phyloP scores from a whole-genome alignment of 1,140 invertebrate species.

The Andrena cerasifolii region DNA sequence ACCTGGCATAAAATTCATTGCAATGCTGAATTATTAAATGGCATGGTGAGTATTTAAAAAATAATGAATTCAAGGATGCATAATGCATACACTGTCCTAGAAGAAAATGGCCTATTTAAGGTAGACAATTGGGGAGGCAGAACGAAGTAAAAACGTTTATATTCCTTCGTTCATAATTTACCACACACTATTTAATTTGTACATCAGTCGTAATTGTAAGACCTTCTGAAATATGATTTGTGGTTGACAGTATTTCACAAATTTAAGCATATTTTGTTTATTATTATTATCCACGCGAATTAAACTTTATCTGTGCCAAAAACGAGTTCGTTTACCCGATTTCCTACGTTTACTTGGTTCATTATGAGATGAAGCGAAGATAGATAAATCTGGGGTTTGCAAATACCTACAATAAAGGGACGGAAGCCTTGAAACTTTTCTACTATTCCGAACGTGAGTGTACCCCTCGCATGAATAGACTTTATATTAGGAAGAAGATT shows the following conservation, averaged over 20 bases:
- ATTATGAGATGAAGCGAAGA: slow-evolving; percentile 44
- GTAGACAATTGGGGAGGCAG: too few species aligned
- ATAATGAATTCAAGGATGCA: too few species aligned
- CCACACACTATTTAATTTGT: too few species aligned
- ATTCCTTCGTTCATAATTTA: too few species aligned
- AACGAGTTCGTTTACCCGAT: slow-evolving; percentile 65
- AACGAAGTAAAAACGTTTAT: too few species aligned
- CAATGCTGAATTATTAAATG: too few species aligned
- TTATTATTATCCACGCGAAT: too few species aligned
- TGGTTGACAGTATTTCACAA: neutral
- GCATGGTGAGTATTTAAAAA: too few species aligned
- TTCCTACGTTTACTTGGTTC: slow-evolving; percentile 42
- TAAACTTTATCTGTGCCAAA: neutral
- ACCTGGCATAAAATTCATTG: too few species aligned
- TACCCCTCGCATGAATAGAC: neutral
- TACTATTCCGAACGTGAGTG: neutral
- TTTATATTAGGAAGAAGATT: neutral
- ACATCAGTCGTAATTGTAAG: slow-evolving; percentile 26
- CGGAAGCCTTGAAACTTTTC: neutral
- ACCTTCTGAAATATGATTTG: slow-evolving; percentile 30
- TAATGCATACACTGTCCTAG: too few species aligned
- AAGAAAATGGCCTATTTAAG: too few species aligned
- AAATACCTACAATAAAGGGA: slow-evolving; percentile 53
- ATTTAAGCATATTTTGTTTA: slow-evolving; percentile 24
- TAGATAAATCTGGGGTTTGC: slow-evolving; percentile 54